These are phyloP conservation scores for Drosophila mercatorum DNA, from an alignment of 2,888 invertebrate species.

Conservation along the genomic window DNA sequence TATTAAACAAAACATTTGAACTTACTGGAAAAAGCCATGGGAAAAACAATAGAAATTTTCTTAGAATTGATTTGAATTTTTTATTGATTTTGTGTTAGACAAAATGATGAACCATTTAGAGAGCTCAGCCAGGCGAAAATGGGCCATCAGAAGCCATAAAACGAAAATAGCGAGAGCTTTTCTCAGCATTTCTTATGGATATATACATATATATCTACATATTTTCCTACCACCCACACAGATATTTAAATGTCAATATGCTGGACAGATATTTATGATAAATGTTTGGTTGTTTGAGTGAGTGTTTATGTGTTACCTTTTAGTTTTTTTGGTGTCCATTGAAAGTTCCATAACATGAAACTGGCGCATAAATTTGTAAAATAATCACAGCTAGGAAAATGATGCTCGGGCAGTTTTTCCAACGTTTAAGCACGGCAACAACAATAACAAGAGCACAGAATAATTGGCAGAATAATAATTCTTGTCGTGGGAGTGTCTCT, in stretches of 20 bases:
- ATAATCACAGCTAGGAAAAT: conserved; percentile 76
- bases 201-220: background rate
- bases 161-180: conserved; percentile 14
- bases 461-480: conserved; percentile 14
- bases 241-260: conserved; percentile 17
- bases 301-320: conserved; percentile 66
- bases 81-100: conserved; percentile 12
- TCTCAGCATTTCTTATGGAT: background rate
- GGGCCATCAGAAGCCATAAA: conserved; percentile 13
- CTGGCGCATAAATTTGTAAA: conserved; percentile 80
- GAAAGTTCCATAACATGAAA: conserved; percentile 83
- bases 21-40: conserved; percentile 1
- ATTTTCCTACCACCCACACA: conserved; percentile 7
- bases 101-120: conserved; percentile 11
- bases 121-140: conserved; percentile 12
- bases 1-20: conserved; percentile 10
- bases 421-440: conserved; percentile 16
- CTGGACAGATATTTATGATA: conserved; percentile 8
- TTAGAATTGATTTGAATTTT: conserved; percentile 20
- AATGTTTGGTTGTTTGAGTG: background rate
- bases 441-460: conserved; percentile 8
- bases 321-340: conserved; percentile 83
- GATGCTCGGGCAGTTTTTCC: conserved; percentile 68
- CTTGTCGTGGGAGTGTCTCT: background rate
- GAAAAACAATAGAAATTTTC: conserved; percentile 1